Evolutionary conservation across 2,797 vertebrate genomes (phyloP).

Genomic region (Malurus splendens): DNA sequence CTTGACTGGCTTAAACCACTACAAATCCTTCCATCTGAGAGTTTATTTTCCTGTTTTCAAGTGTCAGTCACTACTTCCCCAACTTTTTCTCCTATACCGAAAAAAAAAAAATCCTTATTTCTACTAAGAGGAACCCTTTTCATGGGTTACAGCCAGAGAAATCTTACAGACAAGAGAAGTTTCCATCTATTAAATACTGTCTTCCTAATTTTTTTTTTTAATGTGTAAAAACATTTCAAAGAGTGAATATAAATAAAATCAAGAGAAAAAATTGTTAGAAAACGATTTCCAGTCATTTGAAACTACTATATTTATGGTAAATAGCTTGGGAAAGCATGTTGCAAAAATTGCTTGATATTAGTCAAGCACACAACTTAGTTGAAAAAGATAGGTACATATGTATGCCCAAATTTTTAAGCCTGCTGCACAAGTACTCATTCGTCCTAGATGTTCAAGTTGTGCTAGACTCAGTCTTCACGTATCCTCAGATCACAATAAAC

Average conservation of each 20-base stretch:
- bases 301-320: not conserved
- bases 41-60: not conserved
- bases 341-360: not conserved
- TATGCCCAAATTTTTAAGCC: not conserved
- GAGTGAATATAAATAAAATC: not conserved
- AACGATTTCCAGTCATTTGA: not conserved
- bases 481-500: not conserved
- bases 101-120: not conserved
- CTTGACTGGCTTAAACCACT: not conserved
- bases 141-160: not conserved
- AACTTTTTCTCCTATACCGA: not conserved
- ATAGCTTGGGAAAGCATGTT: not conserved
- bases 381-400: fast-evolving
- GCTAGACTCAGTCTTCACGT: not conserved
- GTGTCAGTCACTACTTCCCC: not conserved
- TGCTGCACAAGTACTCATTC: not conserved
- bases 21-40: not conserved
- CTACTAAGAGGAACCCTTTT: not conserved
- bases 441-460: not conserved
- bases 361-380: not conserved
- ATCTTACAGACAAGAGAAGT: not conserved
- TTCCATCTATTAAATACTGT: not conserved
- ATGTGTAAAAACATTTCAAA: not conserved
- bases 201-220: not conserved
- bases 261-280: not conserved